Conservation (phyloP, 2,113 vertebrate species). For the Cariama cristata region DNA sequence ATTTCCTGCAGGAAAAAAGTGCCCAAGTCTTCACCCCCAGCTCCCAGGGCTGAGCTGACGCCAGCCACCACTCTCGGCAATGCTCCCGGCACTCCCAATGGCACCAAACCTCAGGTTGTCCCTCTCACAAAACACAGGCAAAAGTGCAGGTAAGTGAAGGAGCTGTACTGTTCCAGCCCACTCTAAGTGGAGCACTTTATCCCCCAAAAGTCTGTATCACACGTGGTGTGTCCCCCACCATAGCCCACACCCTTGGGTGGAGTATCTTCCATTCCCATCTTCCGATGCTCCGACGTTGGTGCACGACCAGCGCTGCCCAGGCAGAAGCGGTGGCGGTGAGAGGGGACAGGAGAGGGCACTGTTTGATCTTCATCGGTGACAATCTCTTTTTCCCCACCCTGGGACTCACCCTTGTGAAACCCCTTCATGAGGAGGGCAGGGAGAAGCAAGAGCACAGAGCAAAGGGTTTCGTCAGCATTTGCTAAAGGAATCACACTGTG, state of each 20-base stretch:
- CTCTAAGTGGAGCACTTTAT: background rate
- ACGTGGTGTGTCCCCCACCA: background rate
- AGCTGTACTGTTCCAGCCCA: background rate
- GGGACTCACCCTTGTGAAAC: background rate
- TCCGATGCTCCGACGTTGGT: background rate
- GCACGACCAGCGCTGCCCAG: accelerated
- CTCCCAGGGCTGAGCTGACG: background rate
- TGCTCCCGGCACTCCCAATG: background rate
- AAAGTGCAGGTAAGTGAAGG: background rate
- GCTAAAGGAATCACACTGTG: background rate
- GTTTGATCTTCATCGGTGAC: background rate
- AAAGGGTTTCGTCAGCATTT: background rate
- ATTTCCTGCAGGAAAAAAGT: background rate
- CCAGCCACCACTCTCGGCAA: background rate
- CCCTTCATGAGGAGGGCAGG: background rate
- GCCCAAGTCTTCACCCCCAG: background rate
- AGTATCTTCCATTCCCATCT: background rate
- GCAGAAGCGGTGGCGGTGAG: background rate
- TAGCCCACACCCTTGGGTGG: background rate
- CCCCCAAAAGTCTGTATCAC: accelerated
- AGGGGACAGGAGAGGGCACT: slow-evolving; percentile 21
- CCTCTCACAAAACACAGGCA: accelerated
- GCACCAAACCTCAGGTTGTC: background rate
- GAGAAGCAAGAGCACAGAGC: background rate
- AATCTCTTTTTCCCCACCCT: background rate